Percentiles rank a stretch among this genome's conserved stretches.
These are phyloP conservation scores for Lochmaea crataegi DNA, from an alignment of 2,888 invertebrate species.

Conservation along the genomic window DNA sequence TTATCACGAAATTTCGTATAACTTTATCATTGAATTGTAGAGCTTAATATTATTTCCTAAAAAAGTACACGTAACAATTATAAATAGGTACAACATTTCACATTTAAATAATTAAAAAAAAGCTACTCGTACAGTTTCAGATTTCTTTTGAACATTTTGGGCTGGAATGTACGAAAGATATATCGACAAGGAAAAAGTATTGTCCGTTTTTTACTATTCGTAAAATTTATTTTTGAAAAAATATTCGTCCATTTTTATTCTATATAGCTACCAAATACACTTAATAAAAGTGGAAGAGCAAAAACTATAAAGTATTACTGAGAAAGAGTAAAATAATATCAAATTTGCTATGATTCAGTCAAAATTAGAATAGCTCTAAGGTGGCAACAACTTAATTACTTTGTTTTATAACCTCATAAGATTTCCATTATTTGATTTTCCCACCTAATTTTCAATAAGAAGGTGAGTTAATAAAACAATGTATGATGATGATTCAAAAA, in stretches of 20 bases:
- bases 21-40: too few relatives aligned
- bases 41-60: not conserved
- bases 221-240: not conserved
- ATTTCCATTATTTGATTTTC: too few relatives aligned
- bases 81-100: not conserved
- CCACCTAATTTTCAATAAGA: too few relatives aligned
- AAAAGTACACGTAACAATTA: not conserved
- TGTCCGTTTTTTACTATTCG: slow-evolving; percentile 4
- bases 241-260: not conserved
- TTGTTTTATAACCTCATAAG: too few relatives aligned
- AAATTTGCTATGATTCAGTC: too few relatives aligned
- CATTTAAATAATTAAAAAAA: not conserved
- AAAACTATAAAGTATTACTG: too few relatives aligned
- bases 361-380: too few relatives aligned
- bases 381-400: too few relatives aligned
- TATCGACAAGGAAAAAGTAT: not conserved
- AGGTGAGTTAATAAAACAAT: too few relatives aligned
- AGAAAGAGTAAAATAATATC: too few relatives aligned
- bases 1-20: not conserved
- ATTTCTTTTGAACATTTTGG: slow-evolving; percentile 15
- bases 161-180: slow-evolving; percentile 28
- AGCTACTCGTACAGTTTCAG: not conserved
- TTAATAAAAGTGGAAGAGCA: too few relatives aligned
- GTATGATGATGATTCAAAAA: too few relatives aligned
- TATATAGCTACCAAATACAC: not conserved